phyloP scores from a whole-genome alignment of 2,888 invertebrate genomes.

The Scrobipalpa atriplicella region DNA sequence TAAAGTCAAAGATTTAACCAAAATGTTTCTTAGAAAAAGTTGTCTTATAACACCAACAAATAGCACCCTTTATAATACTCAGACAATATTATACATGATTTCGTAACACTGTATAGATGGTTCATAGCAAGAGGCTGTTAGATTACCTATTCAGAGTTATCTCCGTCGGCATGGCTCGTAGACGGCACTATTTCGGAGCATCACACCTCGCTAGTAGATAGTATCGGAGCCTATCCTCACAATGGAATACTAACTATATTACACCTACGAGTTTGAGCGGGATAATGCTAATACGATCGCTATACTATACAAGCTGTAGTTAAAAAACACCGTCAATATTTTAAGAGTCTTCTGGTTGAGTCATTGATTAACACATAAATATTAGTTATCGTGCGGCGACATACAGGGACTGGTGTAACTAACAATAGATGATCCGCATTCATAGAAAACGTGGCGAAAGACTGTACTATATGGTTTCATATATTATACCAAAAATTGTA shows the following conservation, averaged over 20 bases:
- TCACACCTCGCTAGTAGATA: conserved; percentile 51
- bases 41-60: too few relatives aligned
- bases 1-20: too few relatives aligned
- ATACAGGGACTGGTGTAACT: too few relatives aligned
- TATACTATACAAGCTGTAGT: not conserved
- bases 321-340: not conserved
- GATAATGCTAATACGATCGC: conserved; percentile 25
- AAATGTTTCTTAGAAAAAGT: too few relatives aligned
- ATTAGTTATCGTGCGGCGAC: too few relatives aligned
- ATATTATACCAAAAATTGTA: too few relatives aligned
- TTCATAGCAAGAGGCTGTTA: conserved; percentile 18
- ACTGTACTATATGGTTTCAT: too few relatives aligned
- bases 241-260: conserved; percentile 45
- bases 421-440: too few relatives aligned
- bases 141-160: conserved; percentile 26
- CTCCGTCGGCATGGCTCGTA: conserved; percentile 22
- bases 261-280: conserved; percentile 38
- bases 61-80: not conserved
- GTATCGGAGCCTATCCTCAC: conserved; percentile 43
- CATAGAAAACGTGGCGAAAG: too few relatives aligned
- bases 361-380: too few relatives aligned
- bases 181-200: conserved; percentile 33
- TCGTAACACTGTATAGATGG: not conserved
- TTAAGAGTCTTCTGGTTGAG: too few relatives aligned
- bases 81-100: not conserved